A percentile compares a stretch with the other conserved stretches of the same genome.
phyloP scores from a whole-genome alignment of 1,140 invertebrate genomes.

The Laupala kohalensis region DNA sequence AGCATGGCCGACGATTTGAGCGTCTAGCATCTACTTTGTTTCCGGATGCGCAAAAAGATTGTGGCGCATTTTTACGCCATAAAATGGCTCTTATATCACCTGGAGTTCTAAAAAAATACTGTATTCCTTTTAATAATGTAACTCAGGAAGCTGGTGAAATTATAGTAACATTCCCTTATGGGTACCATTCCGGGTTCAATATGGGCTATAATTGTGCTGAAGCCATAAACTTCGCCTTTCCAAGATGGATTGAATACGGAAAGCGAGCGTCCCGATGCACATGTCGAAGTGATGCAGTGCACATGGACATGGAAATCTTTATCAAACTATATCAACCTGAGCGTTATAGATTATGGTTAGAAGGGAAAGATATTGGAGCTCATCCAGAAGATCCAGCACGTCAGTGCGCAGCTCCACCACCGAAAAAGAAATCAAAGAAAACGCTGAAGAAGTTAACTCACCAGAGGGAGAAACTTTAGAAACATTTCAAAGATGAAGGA shows the following conservation, averaged over 20 bases:
- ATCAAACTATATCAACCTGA: slow-evolving; percentile 89
- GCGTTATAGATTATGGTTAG: slow-evolving; percentile 62
- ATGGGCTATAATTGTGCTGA: slow-evolving; percentile 98
- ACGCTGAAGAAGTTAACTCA: too few relatives aligned
- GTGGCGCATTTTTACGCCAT: slow-evolving; percentile 87
- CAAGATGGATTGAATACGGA: slow-evolving; percentile 96
- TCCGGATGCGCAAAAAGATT: slow-evolving; percentile 67
- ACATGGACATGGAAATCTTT: slow-evolving; percentile 96
- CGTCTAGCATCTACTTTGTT: slow-evolving; percentile 61
- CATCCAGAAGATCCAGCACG: slow-evolving; percentile 87
- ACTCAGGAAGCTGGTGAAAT: slow-evolving; percentile 55
- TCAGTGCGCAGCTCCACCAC: too few relatives aligned
- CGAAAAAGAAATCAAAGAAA: too few relatives aligned
- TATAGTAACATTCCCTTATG: slow-evolving; percentile 59
- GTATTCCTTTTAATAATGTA: slow-evolving; percentile 88
- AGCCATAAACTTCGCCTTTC: slow-evolving; percentile 95
- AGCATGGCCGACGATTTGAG: slow-evolving; percentile 64
- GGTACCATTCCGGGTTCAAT: slow-evolving; percentile 77
- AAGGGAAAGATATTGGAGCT: slow-evolving; percentile 73
- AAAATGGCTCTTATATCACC: slow-evolving; percentile 97
- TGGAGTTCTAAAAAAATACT: slow-evolving; percentile 79
- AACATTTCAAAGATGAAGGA: too few relatives aligned
- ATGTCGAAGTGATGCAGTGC: slow-evolving; percentile 80
- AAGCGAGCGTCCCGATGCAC: slow-evolving; percentile 75
- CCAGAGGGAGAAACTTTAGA: too few relatives aligned